Conservation (phyloP, 2,113 vertebrate genomes). For the Ptilorrhoa leucosticta region DNA sequence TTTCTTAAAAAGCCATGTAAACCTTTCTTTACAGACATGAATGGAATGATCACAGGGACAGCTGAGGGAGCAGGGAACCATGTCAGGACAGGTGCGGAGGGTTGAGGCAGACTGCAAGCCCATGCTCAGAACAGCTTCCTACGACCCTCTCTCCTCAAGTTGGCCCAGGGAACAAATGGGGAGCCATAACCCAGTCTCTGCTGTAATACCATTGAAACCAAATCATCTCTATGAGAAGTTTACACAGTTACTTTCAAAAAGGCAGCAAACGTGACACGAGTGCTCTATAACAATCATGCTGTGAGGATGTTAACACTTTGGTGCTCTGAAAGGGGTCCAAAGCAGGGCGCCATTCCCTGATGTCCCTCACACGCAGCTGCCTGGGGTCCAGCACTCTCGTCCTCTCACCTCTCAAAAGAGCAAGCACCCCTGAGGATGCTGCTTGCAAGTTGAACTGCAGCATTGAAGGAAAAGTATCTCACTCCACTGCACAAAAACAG, state of each 20-base stretch:
- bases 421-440: neutral
- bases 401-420: neutral
- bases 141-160: accelerated
- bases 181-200: neutral
- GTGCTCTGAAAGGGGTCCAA: neutral
- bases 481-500: neutral
- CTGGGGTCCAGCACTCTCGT: accelerated
- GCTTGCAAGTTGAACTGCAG: neutral
- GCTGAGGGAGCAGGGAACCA: neutral
- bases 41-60: neutral
- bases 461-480: neutral
- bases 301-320: neutral
- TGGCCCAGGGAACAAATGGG: neutral
- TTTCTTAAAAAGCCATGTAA: neutral
- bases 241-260: neutral
- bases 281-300: neutral
- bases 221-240: neutral
- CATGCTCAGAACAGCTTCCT: neutral
- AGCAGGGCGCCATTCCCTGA: neutral
- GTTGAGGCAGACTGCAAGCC: neutral
- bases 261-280: neutral
- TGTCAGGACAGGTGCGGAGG: neutral
- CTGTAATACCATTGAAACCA: neutral
- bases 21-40: neutral
- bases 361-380: neutral